A percentile compares a stretch with the other conserved stretches of the same genome.
Conservation (phyloP, 2,888 invertebrate genomes). For the Bembecia ichneumoniformis region DNA sequence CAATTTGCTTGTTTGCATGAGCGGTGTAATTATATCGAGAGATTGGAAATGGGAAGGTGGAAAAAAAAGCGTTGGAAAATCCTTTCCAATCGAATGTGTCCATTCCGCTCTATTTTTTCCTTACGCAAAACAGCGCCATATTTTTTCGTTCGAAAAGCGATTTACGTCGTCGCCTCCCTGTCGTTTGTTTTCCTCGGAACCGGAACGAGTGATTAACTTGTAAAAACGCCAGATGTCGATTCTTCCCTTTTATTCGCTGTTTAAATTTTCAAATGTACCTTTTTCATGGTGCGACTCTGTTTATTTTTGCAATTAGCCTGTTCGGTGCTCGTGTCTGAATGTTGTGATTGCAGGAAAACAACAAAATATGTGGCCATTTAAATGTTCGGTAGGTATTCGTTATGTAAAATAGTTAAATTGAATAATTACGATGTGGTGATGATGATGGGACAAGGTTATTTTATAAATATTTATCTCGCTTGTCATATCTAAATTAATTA, state of each 20-base stretch:
- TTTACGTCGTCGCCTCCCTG: conserved; percentile 25
- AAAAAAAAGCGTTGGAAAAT: background rate
- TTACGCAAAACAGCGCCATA: conserved; percentile 15
- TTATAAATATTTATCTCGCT: too few species aligned
- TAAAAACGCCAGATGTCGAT: conserved; percentile 16
- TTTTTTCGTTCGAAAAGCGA: conserved; percentile 23
- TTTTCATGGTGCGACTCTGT: conserved; percentile 7
- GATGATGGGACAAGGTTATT: too few species aligned
- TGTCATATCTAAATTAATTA: too few species aligned
- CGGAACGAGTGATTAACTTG: conserved; percentile 24
- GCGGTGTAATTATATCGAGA: too few species aligned
- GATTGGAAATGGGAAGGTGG: too few species aligned
- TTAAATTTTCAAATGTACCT: conserved; percentile 14
- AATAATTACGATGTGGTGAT: too few species aligned
- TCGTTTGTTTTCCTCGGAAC: conserved; percentile 28
- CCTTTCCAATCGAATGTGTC: background rate
- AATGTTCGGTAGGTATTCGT: too few species aligned
- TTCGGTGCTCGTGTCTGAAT: background rate
- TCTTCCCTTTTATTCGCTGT: conserved; percentile 10
- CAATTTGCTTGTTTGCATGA: too few species aligned
- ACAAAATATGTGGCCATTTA: too few species aligned
- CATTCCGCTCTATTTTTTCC: background rate
- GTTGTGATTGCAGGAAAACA: too few species aligned
- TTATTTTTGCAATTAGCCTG: background rate
- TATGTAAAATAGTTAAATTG: too few species aligned